phyloP scores from a whole-genome alignment of 2,113 vertebrate species.

The Sarotherodon lohbergeri region DNA sequence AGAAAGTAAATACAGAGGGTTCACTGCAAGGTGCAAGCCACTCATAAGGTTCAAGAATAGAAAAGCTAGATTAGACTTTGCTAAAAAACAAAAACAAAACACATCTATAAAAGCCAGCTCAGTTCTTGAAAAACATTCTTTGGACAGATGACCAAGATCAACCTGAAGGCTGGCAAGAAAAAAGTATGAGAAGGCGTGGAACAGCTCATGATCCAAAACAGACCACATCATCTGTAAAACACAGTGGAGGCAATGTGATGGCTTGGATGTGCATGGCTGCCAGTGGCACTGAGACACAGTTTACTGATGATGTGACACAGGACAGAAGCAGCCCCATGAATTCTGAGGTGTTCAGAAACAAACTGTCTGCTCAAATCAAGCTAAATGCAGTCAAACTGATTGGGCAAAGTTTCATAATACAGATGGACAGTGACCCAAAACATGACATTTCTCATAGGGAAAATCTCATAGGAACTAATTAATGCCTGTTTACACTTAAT shows the following conservation, averaged over 20 bases:
- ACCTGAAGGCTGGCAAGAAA: too few species aligned
- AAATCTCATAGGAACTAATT: neutral
- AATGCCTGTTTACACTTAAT: neutral
- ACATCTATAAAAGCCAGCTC: neutral
- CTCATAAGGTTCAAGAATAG: neutral
- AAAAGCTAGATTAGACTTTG: neutral
- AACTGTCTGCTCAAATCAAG: neutral
- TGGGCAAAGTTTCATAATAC: neutral
- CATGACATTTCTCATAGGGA: neutral
- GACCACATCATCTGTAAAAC: too few species aligned
- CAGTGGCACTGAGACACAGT: neutral
- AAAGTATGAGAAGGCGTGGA: too few species aligned
- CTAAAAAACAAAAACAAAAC: neutral
- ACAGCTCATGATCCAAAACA: too few species aligned
- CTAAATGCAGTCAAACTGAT: neutral
- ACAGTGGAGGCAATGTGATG: too few species aligned
- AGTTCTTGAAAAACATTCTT: neutral
- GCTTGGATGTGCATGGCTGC: neutral
- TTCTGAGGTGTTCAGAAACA: neutral
- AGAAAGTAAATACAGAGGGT: neutral
- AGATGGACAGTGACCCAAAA: neutral
- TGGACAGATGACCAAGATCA: neutral
- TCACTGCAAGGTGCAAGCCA: neutral
- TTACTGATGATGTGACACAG: neutral
- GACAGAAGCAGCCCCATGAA: neutral